These are phyloP conservation scores for Psittacula echo DNA, from an alignment of 2,797 vertebrate species.

Conservation along the genomic window DNA sequence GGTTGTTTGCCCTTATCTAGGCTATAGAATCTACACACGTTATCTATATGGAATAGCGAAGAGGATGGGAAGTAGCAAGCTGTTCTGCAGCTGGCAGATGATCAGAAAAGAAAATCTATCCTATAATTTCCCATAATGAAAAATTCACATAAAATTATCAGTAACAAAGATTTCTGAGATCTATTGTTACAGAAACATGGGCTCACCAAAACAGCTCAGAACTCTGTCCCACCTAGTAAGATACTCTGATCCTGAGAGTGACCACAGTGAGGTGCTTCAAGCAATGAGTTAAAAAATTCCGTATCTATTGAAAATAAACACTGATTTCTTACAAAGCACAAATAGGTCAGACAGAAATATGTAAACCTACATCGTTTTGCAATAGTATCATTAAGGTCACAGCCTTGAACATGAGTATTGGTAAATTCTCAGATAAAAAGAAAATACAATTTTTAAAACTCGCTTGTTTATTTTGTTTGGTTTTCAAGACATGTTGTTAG, in stretches of 20 bases:
- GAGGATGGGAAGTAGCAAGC: rapidly evolving
- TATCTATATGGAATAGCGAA: background rate
- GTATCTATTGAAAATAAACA: background rate
- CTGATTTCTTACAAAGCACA: background rate
- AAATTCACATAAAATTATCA: background rate
- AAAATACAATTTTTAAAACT: background rate
- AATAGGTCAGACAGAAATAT: background rate
- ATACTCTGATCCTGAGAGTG: background rate
- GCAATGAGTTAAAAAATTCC: background rate
- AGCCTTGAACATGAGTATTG: background rate
- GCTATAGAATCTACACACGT: rapidly evolving
- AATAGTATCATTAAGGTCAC: background rate
- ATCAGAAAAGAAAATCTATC: background rate
- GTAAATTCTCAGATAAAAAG: background rate
- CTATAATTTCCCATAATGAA: background rate
- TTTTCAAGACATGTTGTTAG: background rate
- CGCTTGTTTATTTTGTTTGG: background rate
- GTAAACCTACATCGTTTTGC: background rate
- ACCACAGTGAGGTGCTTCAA: background rate
- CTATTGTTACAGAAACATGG: background rate
- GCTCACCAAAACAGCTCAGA: background rate
- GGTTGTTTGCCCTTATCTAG: background rate
- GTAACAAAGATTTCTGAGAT: background rate
- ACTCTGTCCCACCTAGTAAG: background rate
- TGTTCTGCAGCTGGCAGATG: background rate